These are phyloP conservation scores for Parasteatoda lunata DNA, from an alignment of 2,888 invertebrate species.

Conservation along the genomic window DNA sequence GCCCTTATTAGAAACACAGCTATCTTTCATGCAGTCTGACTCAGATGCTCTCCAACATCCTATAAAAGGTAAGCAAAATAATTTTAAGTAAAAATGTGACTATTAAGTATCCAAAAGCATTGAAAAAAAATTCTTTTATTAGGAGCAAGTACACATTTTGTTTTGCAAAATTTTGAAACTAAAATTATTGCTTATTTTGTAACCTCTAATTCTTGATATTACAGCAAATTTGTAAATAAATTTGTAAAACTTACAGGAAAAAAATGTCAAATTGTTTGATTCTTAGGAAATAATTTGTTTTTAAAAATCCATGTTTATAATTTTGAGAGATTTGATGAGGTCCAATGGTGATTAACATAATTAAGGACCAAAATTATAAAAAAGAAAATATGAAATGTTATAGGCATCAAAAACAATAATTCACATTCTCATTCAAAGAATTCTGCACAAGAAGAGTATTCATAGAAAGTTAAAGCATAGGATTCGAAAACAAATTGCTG, in stretches of 20 bases:
- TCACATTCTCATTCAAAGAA: too few relatives aligned
- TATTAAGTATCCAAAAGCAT: not conserved
- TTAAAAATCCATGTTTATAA: too few relatives aligned
- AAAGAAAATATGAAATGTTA: not conserved
- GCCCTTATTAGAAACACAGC: conserved; percentile 76
- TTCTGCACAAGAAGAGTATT: too few relatives aligned
- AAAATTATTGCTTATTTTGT: not conserved
- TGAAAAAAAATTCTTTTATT: not conserved
- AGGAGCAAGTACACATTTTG: not conserved
- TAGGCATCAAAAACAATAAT: too few relatives aligned
- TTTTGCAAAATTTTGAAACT: not conserved
- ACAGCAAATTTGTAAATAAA: not conserved
- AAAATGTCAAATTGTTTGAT: too few relatives aligned
- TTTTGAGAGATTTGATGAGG: too few relatives aligned
- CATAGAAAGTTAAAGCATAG: too few relatives aligned
- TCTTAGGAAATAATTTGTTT: too few relatives aligned
- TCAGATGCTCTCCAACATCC: conserved; percentile 77
- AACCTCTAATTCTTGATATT: not conserved
- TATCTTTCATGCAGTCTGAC: conserved; percentile 74
- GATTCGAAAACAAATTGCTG: too few relatives aligned
- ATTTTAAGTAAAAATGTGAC: not conserved
- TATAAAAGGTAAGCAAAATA: conserved; percentile 69
- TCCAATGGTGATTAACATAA: not conserved
- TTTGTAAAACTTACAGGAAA: too few relatives aligned
- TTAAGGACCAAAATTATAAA: not conserved